A percentile compares a stretch with the other conserved stretches of the same genome.
phyloP scores from a whole-genome alignment of 2,113 vertebrate genomes.

The Ophiodon elongatus region DNA sequence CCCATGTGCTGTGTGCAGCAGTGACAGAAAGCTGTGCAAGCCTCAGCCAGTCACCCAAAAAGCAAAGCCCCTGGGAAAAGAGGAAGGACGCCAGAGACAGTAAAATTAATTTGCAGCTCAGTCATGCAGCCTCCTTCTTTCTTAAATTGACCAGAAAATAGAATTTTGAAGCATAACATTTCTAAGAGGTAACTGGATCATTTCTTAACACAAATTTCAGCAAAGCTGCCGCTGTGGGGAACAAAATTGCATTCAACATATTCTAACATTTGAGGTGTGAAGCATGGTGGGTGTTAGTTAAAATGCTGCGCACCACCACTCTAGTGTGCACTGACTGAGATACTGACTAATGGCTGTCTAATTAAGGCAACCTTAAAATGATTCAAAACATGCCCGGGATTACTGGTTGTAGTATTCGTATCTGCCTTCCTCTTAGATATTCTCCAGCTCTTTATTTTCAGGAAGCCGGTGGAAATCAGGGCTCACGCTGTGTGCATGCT shows the following conservation, averaged over 20 bases:
- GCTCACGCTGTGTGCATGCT: constrained; percentile 46
- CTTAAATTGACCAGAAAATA: constrained; percentile 76
- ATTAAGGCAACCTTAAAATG: constrained; percentile 64
- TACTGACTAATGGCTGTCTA: constrained; percentile 55
- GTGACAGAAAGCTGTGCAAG: constrained; percentile 51
- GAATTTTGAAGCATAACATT: constrained; percentile 71
- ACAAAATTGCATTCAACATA: constrained; percentile 52
- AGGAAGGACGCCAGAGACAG: constrained; percentile 57
- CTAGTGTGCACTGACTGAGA: constrained; percentile 32
- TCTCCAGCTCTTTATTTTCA: constrained; percentile 48
- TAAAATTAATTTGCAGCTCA: constrained; percentile 73
- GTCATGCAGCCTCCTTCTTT: constrained; percentile 61
- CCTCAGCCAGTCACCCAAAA: constrained; percentile 59
- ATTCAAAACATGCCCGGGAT: constrained; percentile 45
- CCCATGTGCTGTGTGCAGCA: constrained; percentile 42
- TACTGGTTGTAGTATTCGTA: constrained; percentile 7
- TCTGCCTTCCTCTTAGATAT: constrained; percentile 33
- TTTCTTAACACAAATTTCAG: constrained; percentile 64
- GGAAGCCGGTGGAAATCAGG: constrained; percentile 35
- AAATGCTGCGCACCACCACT: constrained; percentile 44
- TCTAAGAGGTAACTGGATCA: constrained; percentile 64
- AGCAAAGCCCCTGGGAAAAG: constrained; percentile 55
- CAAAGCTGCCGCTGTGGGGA: constrained; percentile 62
- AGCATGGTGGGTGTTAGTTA: constrained; percentile 67
- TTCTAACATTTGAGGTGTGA: constrained; percentile 60